Evolutionary conservation across 1,140 invertebrate species (phyloP).

Genomic region (Papilio polytes): DNA sequence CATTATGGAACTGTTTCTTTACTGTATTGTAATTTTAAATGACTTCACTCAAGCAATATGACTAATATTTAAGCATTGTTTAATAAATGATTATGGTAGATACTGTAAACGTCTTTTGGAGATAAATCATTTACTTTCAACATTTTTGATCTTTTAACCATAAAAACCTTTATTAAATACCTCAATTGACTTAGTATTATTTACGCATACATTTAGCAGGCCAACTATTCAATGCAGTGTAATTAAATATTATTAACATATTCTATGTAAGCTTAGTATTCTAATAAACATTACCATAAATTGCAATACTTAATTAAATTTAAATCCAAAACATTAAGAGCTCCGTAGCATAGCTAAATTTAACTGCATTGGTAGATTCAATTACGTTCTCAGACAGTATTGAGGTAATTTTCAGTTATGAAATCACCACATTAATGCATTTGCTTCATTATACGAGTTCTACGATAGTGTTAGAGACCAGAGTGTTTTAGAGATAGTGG

Average conservation of each 20-base stretch:
- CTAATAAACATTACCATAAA: not conserved
- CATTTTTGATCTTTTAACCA: too few relatives aligned
- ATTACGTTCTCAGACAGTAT: not conserved
- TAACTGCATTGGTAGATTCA: conserved; percentile 20
- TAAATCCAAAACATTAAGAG: not conserved
- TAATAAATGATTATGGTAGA: not conserved
- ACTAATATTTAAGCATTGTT: conserved; percentile 12
- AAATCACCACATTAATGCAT: conserved; percentile 3
- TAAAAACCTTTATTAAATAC: too few relatives aligned
- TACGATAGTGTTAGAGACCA: not conserved
- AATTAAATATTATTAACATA: too few relatives aligned
- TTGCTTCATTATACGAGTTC: conserved; percentile 8
- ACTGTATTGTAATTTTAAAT: conserved; percentile 26
- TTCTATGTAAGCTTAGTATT: not conserved
- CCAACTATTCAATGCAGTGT: too few relatives aligned
- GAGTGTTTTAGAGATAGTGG: not conserved
- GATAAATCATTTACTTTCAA: too few relatives aligned
- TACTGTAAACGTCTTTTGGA: not conserved
- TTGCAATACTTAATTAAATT: not conserved
- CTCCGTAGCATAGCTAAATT: not conserved
- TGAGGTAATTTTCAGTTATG: conserved; percentile 17
- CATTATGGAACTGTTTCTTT: conserved; percentile 32
- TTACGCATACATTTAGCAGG: too few relatives aligned
- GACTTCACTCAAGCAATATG: conserved; percentile 9
- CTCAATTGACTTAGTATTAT: too few relatives aligned